Evolutionary conservation across 2,888 invertebrate genomes (phyloP), one percentile per base, ranked within the genome.

Genomic region (Yponomeuta cagnagella): DNA sequence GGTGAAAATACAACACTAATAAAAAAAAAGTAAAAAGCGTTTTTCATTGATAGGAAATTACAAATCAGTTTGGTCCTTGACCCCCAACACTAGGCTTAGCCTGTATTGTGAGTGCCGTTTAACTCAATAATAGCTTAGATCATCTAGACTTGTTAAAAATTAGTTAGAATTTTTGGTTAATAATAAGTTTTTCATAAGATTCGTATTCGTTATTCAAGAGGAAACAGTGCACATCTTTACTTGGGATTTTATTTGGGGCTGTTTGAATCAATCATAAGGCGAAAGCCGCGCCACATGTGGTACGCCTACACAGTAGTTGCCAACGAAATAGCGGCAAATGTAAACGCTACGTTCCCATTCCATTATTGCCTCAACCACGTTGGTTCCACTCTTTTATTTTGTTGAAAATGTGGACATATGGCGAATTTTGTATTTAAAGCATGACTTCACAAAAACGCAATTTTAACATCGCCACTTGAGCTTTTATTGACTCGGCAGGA

Each of bases 321-420:
- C 67, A 37, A 67, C 33, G 78, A 77, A 79, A 80, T 76, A 74
- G 75, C 79, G 81, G 82, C 82, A 82, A 84, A 82, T 81, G 77
- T 79, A 58, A 12, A 68, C 69, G 70, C 66, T 72, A 71, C 69
- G 73, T 72, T 67, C 69, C 67, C 73, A 70, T 68, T 73, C 73
- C 71, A 73, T 72, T 74, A 72, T 74, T 73, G 72, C 70, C 68
- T 72, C 69, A 12, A 73, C 72, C 72, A 70, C 73, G 71, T 71
- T 72, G 73, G 71, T 73, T 71, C 73, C 71, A 70, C 70, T 68
- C 68, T 15, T 68, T 73, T 73, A 70, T 72, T 67, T 37, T 15
- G 37, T 30, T 65, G n/a, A 58, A 58, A 3, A 58, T 58, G 52
- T 15, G 52, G 43, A 43, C 52, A 15, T 15, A 15, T 15, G 52